Percentiles rank a stretch among this genome's conserved stretches.
Evolutionary conservation across 2,888 invertebrate species (phyloP).

Genomic region (Boloria selene): DNA sequence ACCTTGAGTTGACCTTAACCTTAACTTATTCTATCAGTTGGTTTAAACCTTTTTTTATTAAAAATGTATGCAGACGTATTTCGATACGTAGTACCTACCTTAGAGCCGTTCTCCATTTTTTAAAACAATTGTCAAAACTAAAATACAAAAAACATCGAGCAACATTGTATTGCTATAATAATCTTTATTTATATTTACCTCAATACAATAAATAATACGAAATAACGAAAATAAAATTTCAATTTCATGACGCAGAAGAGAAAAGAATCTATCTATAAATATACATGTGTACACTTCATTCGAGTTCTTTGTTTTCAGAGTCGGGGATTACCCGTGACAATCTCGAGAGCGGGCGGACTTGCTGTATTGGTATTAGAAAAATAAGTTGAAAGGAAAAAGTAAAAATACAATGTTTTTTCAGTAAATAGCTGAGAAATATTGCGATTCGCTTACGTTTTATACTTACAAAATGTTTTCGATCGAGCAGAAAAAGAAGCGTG

Average conservation of each 20-base stretch:
- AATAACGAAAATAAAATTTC: constrained; percentile 3
- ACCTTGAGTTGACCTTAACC: no score
- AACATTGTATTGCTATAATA: neutral
- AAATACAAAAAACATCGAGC: no score
- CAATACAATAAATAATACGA: neutral
- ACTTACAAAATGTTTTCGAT: neutral
- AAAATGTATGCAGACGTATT: no score
- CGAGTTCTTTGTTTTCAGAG: constrained; percentile 24
- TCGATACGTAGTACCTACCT: no score
- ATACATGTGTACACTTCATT: constrained; percentile 11
- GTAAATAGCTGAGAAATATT: neutral
- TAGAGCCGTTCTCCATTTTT: no score
- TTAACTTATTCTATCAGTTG: no score
- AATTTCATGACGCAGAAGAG: constrained; percentile 2
- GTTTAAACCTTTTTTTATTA: no score
- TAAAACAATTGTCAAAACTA: no score
- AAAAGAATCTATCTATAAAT: neutral
- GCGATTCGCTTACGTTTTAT: neutral
- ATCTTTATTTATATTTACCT: no score
- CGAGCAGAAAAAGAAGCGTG: no score
- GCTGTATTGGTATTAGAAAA: constrained; percentile 16
- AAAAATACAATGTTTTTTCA: neutral
- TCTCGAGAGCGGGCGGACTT: constrained; percentile 22
- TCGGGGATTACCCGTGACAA: constrained; percentile 32
- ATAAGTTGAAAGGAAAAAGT: constrained; percentile 11